Percentiles rank a stretch among this genome's conserved stretches.
phyloP scores from a whole-genome alignment of 2,888 invertebrate species.

The Noctuana brunneofusca region DNA sequence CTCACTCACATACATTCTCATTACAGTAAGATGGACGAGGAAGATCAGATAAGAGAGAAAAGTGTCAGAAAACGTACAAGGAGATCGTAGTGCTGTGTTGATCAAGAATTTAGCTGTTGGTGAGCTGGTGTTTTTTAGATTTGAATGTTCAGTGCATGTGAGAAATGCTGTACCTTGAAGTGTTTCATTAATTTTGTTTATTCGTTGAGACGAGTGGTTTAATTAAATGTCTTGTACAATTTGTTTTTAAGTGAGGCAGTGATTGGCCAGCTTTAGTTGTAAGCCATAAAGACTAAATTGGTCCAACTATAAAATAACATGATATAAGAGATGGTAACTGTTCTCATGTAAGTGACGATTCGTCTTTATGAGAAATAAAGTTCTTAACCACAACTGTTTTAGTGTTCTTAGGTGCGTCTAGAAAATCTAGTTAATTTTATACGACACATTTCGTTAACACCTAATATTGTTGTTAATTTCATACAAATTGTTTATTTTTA shows the following conservation, averaged over 20 bases:
- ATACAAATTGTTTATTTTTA: too few species aligned
- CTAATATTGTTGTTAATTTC: too few species aligned
- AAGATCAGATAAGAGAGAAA: conserved; percentile 55
- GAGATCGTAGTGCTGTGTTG: conserved; percentile 41
- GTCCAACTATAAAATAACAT: not conserved
- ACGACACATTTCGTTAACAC: too few species aligned
- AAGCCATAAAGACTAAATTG: not conserved
- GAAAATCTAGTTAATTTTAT: too few species aligned
- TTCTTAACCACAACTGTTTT: too few species aligned
- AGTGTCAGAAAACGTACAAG: conserved; percentile 44
- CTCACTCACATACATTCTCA: conserved; percentile 71
- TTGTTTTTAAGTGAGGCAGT: not conserved
- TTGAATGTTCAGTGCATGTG: not conserved
- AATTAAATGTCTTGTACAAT: not conserved
- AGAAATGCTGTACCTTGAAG: too few species aligned
- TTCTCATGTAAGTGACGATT: too few species aligned
- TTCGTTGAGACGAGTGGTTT: not conserved
- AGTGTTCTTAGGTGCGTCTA: too few species aligned
- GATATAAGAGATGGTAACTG: too few species aligned
- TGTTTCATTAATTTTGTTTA: not conserved
- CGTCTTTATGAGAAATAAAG: too few species aligned
- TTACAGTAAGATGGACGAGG: conserved; percentile 69
- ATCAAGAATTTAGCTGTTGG: not conserved
- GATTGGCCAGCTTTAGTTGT: not conserved
- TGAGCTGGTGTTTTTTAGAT: not conserved